phyloP scores from a whole-genome alignment of 2,888 invertebrate genomes.

The Drosophila rellima region DNA sequence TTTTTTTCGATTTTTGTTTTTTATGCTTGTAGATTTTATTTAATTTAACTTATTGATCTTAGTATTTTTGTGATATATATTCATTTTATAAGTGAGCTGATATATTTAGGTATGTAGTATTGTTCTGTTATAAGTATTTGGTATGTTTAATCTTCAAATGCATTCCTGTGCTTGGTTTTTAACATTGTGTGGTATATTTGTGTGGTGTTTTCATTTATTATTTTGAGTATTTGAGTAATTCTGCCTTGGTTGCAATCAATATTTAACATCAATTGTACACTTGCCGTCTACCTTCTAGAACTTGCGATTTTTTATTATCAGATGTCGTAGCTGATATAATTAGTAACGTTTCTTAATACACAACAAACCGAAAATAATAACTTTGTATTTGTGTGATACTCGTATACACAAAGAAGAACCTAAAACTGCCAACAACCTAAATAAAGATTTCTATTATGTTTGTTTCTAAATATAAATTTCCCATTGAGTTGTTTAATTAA shows the following conservation, averaged over 20 bases:
- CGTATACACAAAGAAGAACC: constrained; percentile 48
- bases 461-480: constrained; percentile 24
- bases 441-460: constrained; percentile 22
- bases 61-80: constrained; percentile 33
- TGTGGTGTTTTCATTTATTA: constrained; percentile 37
- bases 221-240: constrained; percentile 37
- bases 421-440: constrained; percentile 44
- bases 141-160: constrained; percentile 66
- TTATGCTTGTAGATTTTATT: constrained; percentile 1
- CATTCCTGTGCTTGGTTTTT: constrained; percentile 67
- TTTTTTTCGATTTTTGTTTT: constrained; percentile 10
- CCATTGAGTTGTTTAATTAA: constrained; percentile 68
- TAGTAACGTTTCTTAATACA: constrained; percentile 67
- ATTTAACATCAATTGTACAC: constrained; percentile 77
- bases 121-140: constrained; percentile 51
- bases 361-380: constrained; percentile 64
- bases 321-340: constrained; percentile 85
- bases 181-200: constrained; percentile 52
- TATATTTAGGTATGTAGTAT: constrained; percentile 40
- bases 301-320: constrained; percentile 83
- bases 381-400: constrained; percentile 29
- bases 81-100: constrained; percentile 37
- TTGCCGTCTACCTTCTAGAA: constrained; percentile 70
- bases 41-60: constrained; percentile 26
- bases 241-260: constrained; percentile 61